A percentile compares a stretch with the other conserved stretches of the same genome.
phyloP scores from a whole-genome alignment of 30 jellyfish, hydroid and myxozoan genomes.

The Mastigias papua region DNA sequence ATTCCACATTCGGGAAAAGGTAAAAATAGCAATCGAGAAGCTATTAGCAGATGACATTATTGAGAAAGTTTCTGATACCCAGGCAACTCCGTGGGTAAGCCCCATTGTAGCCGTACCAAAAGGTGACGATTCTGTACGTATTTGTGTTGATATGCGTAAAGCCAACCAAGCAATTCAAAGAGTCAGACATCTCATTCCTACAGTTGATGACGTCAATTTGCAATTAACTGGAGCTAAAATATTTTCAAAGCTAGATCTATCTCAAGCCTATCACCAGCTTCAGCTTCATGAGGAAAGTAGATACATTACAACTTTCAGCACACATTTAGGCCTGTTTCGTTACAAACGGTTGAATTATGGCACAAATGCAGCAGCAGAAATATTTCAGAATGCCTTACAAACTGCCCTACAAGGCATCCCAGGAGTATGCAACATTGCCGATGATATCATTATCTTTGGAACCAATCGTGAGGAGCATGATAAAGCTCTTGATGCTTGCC shows the following conservation, averaged over 20 bases:
- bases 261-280: constrained; percentile 31
- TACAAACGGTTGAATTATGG: constrained; percentile 14
- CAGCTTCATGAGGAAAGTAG: constrained; percentile 8
- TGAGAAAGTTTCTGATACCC: constrained; percentile 52
- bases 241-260: constrained; percentile 21
- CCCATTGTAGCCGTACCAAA: constrained; percentile 68
- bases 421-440: constrained; percentile 26
- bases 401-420: constrained; percentile 12
- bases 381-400: constrained; percentile 49
- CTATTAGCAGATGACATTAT: constrained; percentile 59
- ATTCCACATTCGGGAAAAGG: constrained; percentile 60
- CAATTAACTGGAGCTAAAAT: constrained; percentile 39
- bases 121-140: constrained; percentile 49
- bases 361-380: constrained; percentile 26
- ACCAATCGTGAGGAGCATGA: constrained; percentile 60
- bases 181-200: constrained; percentile 36
- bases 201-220: constrained; percentile 24
- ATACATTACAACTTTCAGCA: constrained; percentile 19
- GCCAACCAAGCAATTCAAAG: constrained; percentile 69
- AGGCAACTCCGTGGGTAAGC: constrained; percentile 67
- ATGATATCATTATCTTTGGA: constrained; percentile 58
- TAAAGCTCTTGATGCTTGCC: constrained; percentile 23
- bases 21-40: constrained; percentile 29
- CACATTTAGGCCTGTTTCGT: constrained; percentile 37
- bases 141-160: constrained; percentile 79